A percentile compares a stretch with the other conserved stretches of the same genome.
phyloP scores from a whole-genome alignment of 2,888 invertebrate genomes.

The Timandra comae region DNA sequence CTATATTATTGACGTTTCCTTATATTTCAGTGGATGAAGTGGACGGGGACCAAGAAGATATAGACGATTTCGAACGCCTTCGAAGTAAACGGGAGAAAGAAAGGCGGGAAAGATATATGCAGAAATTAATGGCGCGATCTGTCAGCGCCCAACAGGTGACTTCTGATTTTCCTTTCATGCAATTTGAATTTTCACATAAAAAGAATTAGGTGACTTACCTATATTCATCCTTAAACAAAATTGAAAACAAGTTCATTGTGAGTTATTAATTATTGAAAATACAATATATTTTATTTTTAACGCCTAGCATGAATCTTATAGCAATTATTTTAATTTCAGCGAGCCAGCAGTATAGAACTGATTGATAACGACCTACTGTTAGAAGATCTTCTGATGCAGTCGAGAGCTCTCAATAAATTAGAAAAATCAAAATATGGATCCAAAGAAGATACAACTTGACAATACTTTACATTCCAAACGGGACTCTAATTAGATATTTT shows the following conservation, averaged over 20 bases:
- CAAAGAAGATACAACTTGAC: slow-evolving; percentile 59
- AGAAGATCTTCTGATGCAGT: slow-evolving; percentile 58
- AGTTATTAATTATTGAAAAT: no score
- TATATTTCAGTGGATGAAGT: slow-evolving; percentile 57
- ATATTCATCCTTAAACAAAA: no score
- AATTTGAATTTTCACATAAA: neutral
- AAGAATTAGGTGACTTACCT: neutral
- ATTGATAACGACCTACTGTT: slow-evolving; percentile 61
- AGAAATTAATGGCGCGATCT: slow-evolving; percentile 78
- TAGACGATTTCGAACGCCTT: slow-evolving; percentile 84
- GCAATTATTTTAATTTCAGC: slow-evolving; percentile 36
- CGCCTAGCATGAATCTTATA: neutral
- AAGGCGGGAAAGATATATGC: slow-evolving; percentile 78
- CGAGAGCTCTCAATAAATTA: slow-evolving; percentile 47
- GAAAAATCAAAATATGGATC: slow-evolving; percentile 30
- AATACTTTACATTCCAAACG: slow-evolving; percentile 52
- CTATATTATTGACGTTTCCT: no score
- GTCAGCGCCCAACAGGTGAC: slow-evolving; percentile 73
- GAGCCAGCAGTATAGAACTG: slow-evolving; percentile 55
- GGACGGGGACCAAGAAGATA: slow-evolving; percentile 46
- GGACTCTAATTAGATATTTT: slow-evolving; percentile 31
- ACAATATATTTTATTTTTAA: neutral
- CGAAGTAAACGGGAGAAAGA: slow-evolving; percentile 82
- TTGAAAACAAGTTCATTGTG: no score
- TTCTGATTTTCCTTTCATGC: neutral